Evolutionary conservation across 2,797 vertebrate species (phyloP).

Genomic region (Muraenolepis orangiensis): DNA sequence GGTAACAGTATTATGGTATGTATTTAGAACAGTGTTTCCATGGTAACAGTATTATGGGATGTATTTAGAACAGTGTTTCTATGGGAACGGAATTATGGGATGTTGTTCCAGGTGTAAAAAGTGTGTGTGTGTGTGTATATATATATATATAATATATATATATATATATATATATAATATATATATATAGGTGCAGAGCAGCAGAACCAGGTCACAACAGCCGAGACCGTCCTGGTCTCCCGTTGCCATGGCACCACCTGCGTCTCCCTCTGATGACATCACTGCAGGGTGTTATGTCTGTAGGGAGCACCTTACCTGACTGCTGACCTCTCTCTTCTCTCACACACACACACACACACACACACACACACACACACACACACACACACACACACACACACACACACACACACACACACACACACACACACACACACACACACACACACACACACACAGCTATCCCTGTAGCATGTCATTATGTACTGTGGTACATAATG

Average conservation of each 20-base stretch:
- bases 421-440: neutral
- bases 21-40: too few relatives aligned
- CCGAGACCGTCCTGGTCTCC: too few relatives aligned
- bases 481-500: neutral
- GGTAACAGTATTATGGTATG: too few relatives aligned
- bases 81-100: neutral
- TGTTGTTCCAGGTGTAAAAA: too few relatives aligned
- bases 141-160: too few relatives aligned
- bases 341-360: neutral
- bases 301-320: too few relatives aligned
- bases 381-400: slow-evolving; percentile 1
- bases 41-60: neutral
- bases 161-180: too few relatives aligned
- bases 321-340: too few relatives aligned
- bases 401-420: neutral
- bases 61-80: neutral
- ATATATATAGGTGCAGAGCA: neutral
- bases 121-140: too few relatives aligned
- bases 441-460: neutral
- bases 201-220: neutral
- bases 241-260: too few relatives aligned
- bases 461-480: neutral
- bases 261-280: neutral
- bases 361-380: neutral
- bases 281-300: neutral